phyloP scores from a whole-genome alignment of 2,888 invertebrate genomes.

The Nezara viridula region DNA sequence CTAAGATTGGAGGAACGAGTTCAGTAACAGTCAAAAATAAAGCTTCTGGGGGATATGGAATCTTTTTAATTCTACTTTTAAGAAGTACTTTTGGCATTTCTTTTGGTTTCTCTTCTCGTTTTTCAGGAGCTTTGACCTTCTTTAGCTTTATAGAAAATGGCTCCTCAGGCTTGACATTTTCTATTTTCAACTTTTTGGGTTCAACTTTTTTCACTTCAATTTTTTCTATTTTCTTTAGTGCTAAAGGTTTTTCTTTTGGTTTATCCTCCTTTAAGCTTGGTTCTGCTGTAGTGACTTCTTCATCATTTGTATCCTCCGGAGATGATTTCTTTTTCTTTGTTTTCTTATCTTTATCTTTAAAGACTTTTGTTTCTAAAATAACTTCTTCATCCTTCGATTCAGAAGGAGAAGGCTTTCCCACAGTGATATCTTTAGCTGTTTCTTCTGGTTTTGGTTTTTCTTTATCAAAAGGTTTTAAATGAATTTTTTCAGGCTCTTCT shows the following conservation, averaged over 20 bases:
- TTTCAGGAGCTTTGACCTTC: slow-evolving; percentile 64
- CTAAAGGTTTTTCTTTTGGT: slow-evolving; percentile 25
- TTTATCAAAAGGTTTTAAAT: slow-evolving; percentile 68
- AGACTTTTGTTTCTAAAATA: slow-evolving; percentile 65
- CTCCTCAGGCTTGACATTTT: slow-evolving; percentile 64
- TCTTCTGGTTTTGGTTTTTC: slow-evolving; percentile 68
- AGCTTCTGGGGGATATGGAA: slow-evolving; percentile 66
- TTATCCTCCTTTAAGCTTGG: slow-evolving; percentile 67
- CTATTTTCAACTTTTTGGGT: slow-evolving; percentile 64
- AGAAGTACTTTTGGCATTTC: slow-evolving; percentile 65
- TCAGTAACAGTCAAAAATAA: slow-evolving; percentile 64
- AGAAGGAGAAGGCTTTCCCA: slow-evolving; percentile 62
- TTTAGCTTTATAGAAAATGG: slow-evolving; percentile 66
- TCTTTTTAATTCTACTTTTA: slow-evolving; percentile 65
- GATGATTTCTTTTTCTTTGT: slow-evolving; percentile 68
- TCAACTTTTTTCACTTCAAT: slow-evolving; percentile 65
- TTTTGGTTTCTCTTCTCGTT: slow-evolving; percentile 49
- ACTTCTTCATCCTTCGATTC: slow-evolving; percentile 66
- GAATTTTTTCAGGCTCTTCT: slow-evolving; percentile 68
- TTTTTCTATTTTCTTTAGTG: slow-evolving; percentile 57
- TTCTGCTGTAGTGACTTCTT: slow-evolving; percentile 66
- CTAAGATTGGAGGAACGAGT: slow-evolving; percentile 65
- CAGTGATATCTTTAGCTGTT: slow-evolving; percentile 66
- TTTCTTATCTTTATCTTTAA: slow-evolving; percentile 62
- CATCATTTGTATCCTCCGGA: slow-evolving; percentile 61